Percentiles rank a stretch among this genome's conserved stretches.
Evolutionary conservation across 2,797 vertebrate genomes (phyloP).

Genomic region (Microtus agrestis): DNA sequence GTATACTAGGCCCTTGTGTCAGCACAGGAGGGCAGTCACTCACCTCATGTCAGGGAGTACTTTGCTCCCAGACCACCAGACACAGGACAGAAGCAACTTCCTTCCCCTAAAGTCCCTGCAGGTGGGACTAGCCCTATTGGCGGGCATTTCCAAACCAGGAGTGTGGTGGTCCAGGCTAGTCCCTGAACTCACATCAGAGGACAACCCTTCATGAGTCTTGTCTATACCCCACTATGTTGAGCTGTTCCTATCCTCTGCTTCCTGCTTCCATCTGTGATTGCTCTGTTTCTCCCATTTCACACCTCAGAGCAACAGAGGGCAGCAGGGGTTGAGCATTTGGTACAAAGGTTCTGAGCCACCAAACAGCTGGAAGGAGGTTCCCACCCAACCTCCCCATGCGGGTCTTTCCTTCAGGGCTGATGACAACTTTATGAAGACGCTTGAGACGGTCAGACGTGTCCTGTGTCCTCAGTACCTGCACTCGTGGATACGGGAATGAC

Average conservation of each 20-base stretch:
- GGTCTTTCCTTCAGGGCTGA: not conserved
- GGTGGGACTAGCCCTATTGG: no score
- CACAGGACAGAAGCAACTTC: not conserved
- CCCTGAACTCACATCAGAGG: not conserved
- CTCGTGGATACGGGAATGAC: not conserved
- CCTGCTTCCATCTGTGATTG: not conserved
- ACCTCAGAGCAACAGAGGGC: not conserved
- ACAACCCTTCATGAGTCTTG: not conserved
- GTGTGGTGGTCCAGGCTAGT: no score
- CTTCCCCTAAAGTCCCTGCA: not conserved
- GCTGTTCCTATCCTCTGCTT: not conserved
- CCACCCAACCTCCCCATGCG: not conserved
- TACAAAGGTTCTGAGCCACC: not conserved
- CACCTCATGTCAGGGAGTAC: not conserved
- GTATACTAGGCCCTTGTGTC: conserved; percentile 50
- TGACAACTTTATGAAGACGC: not conserved
- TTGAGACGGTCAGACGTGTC: not conserved
- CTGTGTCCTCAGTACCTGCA: not conserved
- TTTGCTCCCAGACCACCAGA: not conserved
- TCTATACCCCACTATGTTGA: not conserved
- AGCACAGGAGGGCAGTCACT: not conserved
- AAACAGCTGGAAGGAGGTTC: not conserved
- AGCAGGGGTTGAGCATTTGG: not conserved
- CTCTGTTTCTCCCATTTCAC: not conserved
- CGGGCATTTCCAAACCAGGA: not conserved